Evolutionary conservation across 2,113 vertebrate genomes (phyloP), one percentile per base, ranked within the genome.

Genomic region (Labeo catla): DNA sequence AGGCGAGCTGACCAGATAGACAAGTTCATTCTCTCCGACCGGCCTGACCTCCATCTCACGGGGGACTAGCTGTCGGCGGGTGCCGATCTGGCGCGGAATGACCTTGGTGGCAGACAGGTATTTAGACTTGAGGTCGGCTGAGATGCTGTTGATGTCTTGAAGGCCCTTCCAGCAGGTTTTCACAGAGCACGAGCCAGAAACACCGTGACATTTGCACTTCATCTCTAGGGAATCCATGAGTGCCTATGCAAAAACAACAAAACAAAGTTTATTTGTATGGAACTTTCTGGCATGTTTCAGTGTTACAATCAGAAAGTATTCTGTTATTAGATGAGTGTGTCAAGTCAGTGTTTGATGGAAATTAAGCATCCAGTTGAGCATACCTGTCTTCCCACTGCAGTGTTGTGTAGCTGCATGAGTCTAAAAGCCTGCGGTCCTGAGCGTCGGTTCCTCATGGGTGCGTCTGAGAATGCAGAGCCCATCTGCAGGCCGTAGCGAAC

Each of bases 81-180:
- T 86, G 9, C 95, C 95, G 34, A 94, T 0, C 3, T 94, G 92
- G 36, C 94, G 88, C 47, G 94, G 92, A 16, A 90, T 93, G 74
- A 95, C 95, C 86, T 90, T 95, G 77, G 93, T 91, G 28, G 95
- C 95, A 13, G 92, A 90, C 77, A 96, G 88, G 87, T 96, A 96
- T 76, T 93, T 95, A 81, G 93, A 90, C 81, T 94, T 96, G 77
- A 96, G 94, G n/a, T 95, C 93, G 11, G 89, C 89, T 6, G 94
- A 94, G 0, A 95, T 92, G 73, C 92, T 91, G 15, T 50, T 89
- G 77, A 96, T 78, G 50, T 91, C 91, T 65, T 91, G 90, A 50
- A 96, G 90, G 0, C 93, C 94, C 83, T 95, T 96, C 95, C 95
- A 96, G 49, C 95, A 96, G 4, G 95, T 96, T 89, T 95, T 95